Evolutionary conservation across 2,888 invertebrate genomes (phyloP).

Genomic region (Drosophila greeni): DNA sequence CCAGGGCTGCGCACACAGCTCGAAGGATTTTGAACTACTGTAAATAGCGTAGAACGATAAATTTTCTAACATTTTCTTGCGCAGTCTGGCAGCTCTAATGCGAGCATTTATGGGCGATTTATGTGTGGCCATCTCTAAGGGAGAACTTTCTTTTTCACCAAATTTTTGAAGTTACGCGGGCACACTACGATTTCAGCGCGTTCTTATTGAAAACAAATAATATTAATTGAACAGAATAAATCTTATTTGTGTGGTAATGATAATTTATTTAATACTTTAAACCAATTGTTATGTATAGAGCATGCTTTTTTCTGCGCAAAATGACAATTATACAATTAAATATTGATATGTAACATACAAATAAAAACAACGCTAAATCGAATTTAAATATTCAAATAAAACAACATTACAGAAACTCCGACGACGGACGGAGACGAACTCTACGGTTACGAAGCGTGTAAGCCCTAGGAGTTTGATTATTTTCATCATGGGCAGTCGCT

Average conservation of each 20-base stretch:
- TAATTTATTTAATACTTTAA: conserved; percentile 14
- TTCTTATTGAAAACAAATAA: neutral
- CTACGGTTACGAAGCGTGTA: conserved; percentile 51
- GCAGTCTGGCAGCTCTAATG: neutral
- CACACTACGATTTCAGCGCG: neutral
- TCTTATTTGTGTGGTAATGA: neutral
- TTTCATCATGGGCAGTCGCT: neutral
- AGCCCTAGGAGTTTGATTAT: conserved; percentile 19
- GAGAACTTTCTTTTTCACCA: too few species aligned
- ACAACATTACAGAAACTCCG: conserved; percentile 37
- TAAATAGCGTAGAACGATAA: neutral
- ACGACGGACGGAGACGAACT: conserved; percentile 44
- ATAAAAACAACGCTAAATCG: conserved; percentile 8
- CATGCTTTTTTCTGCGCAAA: conserved; percentile 2
- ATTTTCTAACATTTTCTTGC: neutral
- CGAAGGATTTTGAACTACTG: too few species aligned
- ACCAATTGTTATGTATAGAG: neutral
- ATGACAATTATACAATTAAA: conserved; percentile 14
- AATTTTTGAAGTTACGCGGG: neutral
- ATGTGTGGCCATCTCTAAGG: neutral
- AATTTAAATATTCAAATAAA: conserved; percentile 14
- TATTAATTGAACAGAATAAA: neutral
- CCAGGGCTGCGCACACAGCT: neutral
- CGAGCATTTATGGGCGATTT: neutral
- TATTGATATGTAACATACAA: conserved; percentile 1